Percentiles rank a stretch among this genome's conserved stretches.
Evolutionary conservation across 2,113 vertebrate species (phyloP).

Genomic region (Phrynosoma blainvillii): DNA sequence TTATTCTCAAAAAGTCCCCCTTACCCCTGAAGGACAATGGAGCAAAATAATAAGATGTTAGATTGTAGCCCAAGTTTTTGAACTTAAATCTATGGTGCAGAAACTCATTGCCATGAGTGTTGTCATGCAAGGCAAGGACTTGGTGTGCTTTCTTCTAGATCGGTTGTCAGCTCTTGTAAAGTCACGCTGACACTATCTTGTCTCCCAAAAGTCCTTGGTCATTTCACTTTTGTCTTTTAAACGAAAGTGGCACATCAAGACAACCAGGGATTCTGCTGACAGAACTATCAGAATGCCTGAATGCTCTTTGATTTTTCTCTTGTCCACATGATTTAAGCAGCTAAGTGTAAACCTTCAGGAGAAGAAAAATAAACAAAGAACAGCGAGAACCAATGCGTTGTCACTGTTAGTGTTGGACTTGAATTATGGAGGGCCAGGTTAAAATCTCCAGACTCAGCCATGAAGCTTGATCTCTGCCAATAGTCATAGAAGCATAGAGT

Average conservation of each 20-base stretch:
- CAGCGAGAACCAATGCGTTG: background rate
- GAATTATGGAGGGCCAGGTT: background rate
- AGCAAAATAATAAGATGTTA: background rate
- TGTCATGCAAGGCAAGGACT: background rate
- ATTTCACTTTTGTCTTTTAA: slow-evolving; percentile 31
- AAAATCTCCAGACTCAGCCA: background rate
- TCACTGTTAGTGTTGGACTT: background rate
- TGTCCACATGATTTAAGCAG: background rate
- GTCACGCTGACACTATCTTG: slow-evolving; percentile 25
- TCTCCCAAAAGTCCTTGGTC: slow-evolving; percentile 3
- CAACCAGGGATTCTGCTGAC: background rate
- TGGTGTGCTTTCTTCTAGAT: background rate
- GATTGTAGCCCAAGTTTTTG: background rate
- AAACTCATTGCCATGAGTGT: background rate
- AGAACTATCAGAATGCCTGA: slow-evolving; percentile 24
- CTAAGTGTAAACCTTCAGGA: background rate
- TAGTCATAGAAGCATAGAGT: too few relatives aligned
- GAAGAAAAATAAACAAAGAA: background rate
- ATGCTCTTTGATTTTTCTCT: background rate
- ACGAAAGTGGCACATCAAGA: slow-evolving; percentile 1
- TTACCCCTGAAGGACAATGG: background rate
- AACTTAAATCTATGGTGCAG: background rate
- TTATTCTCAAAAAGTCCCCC: background rate
- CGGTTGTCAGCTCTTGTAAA: background rate
- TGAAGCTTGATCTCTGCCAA: background rate